A percentile compares a stretch with the other conserved stretches of the same genome.
These are phyloP conservation scores for Potamarius usumacintae DNA, from an alignment of 2,113 vertebrate genomes.

Conservation along the genomic window DNA sequence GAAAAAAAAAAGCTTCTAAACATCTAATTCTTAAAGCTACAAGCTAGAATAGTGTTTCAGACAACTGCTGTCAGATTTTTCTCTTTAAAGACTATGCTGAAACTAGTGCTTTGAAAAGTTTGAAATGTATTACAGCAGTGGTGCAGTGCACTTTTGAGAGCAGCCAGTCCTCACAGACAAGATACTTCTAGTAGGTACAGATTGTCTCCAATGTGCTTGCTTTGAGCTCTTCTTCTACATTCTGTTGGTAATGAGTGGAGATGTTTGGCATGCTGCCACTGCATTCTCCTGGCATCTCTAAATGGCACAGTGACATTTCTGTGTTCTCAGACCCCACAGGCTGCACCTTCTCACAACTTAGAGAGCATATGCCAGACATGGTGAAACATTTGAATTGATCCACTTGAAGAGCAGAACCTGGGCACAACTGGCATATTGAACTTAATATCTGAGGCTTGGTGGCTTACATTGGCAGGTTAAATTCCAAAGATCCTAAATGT, in stretches of 20 bases:
- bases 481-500: not conserved
- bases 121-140: conserved; percentile 1
- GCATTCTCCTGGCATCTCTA: conserved; percentile 2
- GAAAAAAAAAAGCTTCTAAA: not conserved
- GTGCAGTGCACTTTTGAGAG: not conserved
- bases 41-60: not conserved
- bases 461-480: not conserved
- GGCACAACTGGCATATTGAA: conserved; percentile 4
- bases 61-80: not conserved
- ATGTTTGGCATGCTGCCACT: conserved; percentile 7
- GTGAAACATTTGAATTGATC: conserved; percentile 27
- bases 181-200: not conserved
- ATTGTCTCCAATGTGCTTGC: not conserved
- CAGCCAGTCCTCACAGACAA: not conserved
- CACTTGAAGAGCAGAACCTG: conserved; percentile 20
- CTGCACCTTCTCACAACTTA: not conserved
- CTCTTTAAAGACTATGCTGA: not conserved
- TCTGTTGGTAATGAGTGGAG: conserved; percentile 6
- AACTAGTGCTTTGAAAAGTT: not conserved
- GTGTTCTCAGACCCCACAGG: not conserved
- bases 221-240: conserved; percentile 2
- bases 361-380: not conserved
- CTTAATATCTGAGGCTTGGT: not conserved
- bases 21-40: not conserved
- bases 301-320: conserved; percentile 43